Percentiles rank a stretch among this genome's conserved stretches.
These are phyloP conservation scores for Mesodorylaimus sp. DNA, from an alignment of 2,888 invertebrate genomes.

Conservation along the genomic window DNA sequence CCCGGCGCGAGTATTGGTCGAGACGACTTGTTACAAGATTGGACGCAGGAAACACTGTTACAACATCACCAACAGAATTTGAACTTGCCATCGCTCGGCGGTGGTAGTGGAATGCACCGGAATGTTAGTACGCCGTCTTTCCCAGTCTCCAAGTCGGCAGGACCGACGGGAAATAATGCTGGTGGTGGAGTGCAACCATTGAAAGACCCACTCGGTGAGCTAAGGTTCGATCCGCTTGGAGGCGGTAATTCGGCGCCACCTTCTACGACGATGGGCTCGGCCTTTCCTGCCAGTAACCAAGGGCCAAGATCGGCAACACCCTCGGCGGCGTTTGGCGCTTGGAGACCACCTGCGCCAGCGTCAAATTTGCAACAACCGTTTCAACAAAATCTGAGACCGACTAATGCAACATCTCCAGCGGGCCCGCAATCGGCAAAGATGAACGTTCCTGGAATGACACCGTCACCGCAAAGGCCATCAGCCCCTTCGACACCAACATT, in stretches of 20 bases:
- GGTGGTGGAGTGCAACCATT: too few species aligned
- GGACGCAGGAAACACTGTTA: not conserved
- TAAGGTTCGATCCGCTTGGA: not conserved
- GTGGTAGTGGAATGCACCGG: not conserved
- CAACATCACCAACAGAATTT: not conserved
- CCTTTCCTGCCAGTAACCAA: too few species aligned
- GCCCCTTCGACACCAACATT: not conserved
- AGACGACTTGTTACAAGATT: not conserved
- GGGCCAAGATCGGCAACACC: too few species aligned
- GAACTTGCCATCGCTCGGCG: not conserved
- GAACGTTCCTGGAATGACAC: too few species aligned
- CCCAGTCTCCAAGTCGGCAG: not conserved
- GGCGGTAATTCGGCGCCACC: not conserved
- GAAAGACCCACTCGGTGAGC: too few species aligned
- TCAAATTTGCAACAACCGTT: not conserved
- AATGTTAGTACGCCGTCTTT: conserved; percentile 8
- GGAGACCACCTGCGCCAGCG: not conserved
- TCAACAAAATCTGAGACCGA: not conserved
- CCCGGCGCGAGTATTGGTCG: not conserved
- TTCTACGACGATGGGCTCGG: not conserved
- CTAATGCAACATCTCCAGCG: not conserved
- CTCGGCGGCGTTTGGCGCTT: not conserved
- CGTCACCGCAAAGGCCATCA: not conserved
- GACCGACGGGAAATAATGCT: not conserved
- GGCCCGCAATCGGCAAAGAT: too few species aligned